Percentiles rank a stretch among this genome's conserved stretches.
phyloP scores from a whole-genome alignment of 2,888 invertebrate species.

The Caenorhabditis sp. region DNA sequence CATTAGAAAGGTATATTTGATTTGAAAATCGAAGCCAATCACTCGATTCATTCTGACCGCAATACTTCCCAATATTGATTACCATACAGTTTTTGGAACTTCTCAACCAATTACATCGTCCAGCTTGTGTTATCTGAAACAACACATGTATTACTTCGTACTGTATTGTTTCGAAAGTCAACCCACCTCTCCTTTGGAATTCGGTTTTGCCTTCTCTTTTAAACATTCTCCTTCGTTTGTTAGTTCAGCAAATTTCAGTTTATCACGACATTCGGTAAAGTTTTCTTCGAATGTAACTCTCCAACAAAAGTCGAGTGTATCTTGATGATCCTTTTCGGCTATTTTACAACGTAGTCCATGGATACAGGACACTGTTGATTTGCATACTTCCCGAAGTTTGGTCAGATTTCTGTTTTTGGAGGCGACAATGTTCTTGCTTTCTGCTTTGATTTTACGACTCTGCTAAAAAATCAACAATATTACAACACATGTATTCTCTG shows the following conservation, averaged over 20 bases:
- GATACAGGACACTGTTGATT: neutral
- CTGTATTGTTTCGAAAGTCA: too few relatives aligned
- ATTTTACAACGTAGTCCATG: neutral
- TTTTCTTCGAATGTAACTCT: neutral
- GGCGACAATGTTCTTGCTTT: neutral
- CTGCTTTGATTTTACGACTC: neutral
- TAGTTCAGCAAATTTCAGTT: neutral
- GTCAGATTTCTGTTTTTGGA: neutral
- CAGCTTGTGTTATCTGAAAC: neutral
- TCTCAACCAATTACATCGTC: neutral
- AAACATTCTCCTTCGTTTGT: neutral
- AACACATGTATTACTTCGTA: too few relatives aligned
- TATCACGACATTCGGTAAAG: neutral
- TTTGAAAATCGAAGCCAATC: neutral
- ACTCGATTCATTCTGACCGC: neutral
- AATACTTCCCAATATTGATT: neutral
- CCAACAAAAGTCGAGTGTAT: neutral
- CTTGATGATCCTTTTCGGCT: neutral
- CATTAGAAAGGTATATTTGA: neutral
- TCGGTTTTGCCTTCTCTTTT: neutral
- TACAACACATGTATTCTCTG: too few relatives aligned
- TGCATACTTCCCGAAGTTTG: neutral
- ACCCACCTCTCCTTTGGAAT: neutral
- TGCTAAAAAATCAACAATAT: neutral
- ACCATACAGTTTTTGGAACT: neutral